phyloP scores from a whole-genome alignment of 2,888 invertebrate species.

The Amphipoea lucens region DNA sequence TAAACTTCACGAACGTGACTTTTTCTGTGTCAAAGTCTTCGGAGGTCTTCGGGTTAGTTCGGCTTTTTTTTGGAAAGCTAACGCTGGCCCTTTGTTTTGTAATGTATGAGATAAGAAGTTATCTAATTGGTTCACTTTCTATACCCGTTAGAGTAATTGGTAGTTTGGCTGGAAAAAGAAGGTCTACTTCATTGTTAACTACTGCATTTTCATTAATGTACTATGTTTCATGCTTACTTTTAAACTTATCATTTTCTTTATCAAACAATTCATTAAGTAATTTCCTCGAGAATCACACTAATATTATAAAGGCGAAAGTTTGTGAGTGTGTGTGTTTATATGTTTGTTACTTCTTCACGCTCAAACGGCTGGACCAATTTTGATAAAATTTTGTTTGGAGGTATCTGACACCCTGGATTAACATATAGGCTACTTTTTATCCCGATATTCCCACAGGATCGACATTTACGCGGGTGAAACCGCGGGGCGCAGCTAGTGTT shows the following conservation, averaged over 20 bases:
- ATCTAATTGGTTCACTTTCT: background rate
- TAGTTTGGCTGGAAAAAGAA: background rate
- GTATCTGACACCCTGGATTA: no score
- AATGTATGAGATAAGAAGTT: background rate
- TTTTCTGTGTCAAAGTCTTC: constrained; percentile 65
- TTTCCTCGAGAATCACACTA: no score
- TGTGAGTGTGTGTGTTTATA: no score
- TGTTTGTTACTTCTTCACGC: no score
- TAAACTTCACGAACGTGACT: constrained; percentile 67
- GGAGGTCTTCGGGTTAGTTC: constrained; percentile 29
- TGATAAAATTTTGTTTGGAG: no score
- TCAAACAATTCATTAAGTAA: no score
- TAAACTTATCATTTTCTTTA: background rate
- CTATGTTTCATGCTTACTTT: background rate
- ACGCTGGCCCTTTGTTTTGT: constrained; percentile 6
- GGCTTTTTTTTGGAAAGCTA: constrained; percentile 25
- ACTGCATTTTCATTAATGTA: no score
- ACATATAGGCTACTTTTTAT: no score
- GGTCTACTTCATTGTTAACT: background rate
- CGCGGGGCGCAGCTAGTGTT: background rate
- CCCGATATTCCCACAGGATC: no score
- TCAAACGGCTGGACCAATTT: no score
- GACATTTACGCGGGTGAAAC: no score
- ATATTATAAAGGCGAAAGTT: no score
- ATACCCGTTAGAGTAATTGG: background rate